Base-by-base conservation (phyloP, 2,797 vertebrate species). In the Lagocephalus sceleratus region DNA sequence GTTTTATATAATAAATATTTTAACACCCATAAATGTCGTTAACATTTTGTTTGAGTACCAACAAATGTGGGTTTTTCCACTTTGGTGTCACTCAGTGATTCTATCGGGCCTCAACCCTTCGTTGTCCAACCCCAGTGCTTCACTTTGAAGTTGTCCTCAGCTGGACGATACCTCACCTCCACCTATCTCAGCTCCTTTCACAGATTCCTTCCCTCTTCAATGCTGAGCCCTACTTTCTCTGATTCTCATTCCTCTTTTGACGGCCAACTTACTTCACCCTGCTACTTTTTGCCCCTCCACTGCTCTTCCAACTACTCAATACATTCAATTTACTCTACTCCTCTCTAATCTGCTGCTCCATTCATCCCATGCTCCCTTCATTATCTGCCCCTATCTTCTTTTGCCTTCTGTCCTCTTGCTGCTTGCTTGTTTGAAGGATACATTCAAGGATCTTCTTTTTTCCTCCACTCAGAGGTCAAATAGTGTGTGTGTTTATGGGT, bases 261-360 rank as follows among this genome's bases (percentile, higher is more conserved):
- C 69, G 71, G 61, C 68, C 59, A 58, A 55, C 68, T 74, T 60
- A 23, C 59, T 57, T 65, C 63, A 53, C 59, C 71, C 72, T 68
- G 61, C 73, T 69, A 75, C 72, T 79, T 82, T 85, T 78, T 85
- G 81, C 61, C 66, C 79, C 76, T 78, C 74, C 69, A 48, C 77
- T 79, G 70, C 73, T 82, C 67, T 81, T 65, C 64, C 66, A 85
- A 60, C 75, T 78, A 85, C 76, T 88, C 87, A 87, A 87, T 90
- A 87, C 75, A 85, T 88, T 89, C 85, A 87, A 88, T 89, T 87
- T 89, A 85, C 86, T 84, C 79, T 87, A 82, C 79, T 81, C 76
- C 79, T 78, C 75, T 79, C 78, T 88, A 85, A 90, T 88, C 88
- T 89, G 75, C 82, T 71, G 69, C 78, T 85, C 75, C 81, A 84